Conservation (phyloP, 2,888 invertebrate genomes). For the Tanytarsus gracilentus region DNA sequence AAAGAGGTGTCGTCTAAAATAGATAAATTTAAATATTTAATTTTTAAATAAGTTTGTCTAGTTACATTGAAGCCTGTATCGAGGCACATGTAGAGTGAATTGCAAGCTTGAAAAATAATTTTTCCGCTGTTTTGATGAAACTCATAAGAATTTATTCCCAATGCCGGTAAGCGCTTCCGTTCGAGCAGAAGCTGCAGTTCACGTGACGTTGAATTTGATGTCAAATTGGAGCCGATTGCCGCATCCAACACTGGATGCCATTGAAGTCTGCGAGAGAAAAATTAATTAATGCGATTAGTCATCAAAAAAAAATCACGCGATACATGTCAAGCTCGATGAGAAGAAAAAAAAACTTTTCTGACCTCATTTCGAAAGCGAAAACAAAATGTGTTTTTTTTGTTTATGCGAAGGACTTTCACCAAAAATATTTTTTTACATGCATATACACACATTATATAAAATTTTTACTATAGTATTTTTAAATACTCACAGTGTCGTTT, state of each 20-base stretch:
- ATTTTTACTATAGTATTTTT: not conserved
- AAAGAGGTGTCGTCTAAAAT: constrained; percentile 50
- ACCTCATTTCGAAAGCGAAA: too few relatives aligned
- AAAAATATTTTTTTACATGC: too few relatives aligned
- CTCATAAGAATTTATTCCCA: constrained; percentile 92
- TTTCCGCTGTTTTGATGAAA: constrained; percentile 71
- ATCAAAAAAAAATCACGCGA: not conserved
- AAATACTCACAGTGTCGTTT: not conserved
- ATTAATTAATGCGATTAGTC: not conserved
- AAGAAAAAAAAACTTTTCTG: too few relatives aligned
- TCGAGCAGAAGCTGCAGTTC: constrained; percentile 90
- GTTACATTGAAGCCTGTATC: constrained; percentile 62
- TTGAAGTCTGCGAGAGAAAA: constrained; percentile 48
- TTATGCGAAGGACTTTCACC: too few relatives aligned
- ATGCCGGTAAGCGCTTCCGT: constrained; percentile 79
- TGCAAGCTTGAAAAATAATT: constrained; percentile 84
- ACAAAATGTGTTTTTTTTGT: too few relatives aligned
- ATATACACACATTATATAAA: too few relatives aligned
- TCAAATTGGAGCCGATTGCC: constrained; percentile 57
- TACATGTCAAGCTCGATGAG: not conserved
- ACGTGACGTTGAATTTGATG: constrained; percentile 53
- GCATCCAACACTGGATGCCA: constrained; percentile 80
- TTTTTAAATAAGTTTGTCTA: constrained; percentile 26
- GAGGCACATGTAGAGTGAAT: constrained; percentile 76
- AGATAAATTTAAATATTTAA: constrained; percentile 30